A percentile compares a stretch with the other conserved stretches of the same genome.
Conservation (phyloP, 2,113 vertebrate genomes). For the Onychorhynchus coronatus region DNA sequence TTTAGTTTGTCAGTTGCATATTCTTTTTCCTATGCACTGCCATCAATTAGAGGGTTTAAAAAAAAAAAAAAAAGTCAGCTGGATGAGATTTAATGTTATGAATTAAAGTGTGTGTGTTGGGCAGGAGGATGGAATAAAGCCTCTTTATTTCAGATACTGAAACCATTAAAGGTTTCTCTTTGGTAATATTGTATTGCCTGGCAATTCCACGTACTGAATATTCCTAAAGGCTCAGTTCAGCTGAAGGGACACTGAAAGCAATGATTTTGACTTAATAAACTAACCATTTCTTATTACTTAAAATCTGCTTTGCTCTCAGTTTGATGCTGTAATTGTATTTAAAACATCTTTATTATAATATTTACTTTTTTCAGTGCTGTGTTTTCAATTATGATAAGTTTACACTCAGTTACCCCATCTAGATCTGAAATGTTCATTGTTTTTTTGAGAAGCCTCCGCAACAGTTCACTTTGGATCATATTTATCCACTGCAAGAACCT, state of each 20-base stretch:
- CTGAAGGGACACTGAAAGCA: not conserved
- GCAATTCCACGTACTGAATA: not conserved
- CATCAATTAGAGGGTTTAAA: not conserved
- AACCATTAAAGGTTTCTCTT: not conserved
- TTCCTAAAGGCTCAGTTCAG: not conserved
- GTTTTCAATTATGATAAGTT: slow-evolving; percentile 46
- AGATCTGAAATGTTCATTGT: not conserved
- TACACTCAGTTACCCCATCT: not conserved
- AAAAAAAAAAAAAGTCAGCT: not conserved
- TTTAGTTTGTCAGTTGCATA: not conserved
- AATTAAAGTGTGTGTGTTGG: not conserved
- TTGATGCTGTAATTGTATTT: slow-evolving; percentile 11
- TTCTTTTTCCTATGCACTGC: not conserved
- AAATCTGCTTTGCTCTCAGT: slow-evolving; percentile 17
- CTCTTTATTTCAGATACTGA: not conserved
- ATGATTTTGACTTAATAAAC: slow-evolving; percentile 25
- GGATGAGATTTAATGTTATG: not conserved
- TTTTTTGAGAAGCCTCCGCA: not conserved
- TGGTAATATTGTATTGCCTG: not conserved
- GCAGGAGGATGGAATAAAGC: not conserved
- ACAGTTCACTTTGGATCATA: not conserved
- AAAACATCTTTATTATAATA: slow-evolving; percentile 14
- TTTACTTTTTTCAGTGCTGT: not conserved
- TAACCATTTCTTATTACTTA: slow-evolving; percentile 40
- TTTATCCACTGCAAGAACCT: not conserved